Conservation (phyloP, 2,888 invertebrate genomes). For the Timema cristinae region DNA sequence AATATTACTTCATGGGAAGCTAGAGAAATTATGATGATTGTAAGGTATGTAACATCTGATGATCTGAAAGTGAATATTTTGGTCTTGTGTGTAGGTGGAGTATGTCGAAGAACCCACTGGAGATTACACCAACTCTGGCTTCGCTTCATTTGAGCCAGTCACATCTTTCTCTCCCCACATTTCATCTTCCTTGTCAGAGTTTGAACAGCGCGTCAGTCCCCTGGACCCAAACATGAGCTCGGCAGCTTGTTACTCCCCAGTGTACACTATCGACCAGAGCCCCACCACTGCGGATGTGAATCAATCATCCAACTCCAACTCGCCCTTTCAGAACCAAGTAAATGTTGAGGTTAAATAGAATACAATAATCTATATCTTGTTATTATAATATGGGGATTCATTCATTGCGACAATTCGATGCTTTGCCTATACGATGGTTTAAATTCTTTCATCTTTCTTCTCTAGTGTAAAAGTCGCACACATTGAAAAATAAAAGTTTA, state of each 20-base stretch:
- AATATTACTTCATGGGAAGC: too few relatives aligned
- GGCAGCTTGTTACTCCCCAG: constrained; percentile 58
- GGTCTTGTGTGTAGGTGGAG: constrained; percentile 24
- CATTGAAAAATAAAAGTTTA: too few relatives aligned
- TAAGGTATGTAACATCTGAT: too few relatives aligned
- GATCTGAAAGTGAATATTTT: background rate
- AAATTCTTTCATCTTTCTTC: too few relatives aligned
- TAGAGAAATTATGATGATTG: too few relatives aligned
- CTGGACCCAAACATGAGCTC: constrained; percentile 50
- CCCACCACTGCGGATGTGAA: background rate
- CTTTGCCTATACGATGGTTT: too few relatives aligned
- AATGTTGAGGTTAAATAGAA: too few relatives aligned
- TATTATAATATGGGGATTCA: too few relatives aligned
- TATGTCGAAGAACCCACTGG: constrained; percentile 27
- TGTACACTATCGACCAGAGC: constrained; percentile 41
- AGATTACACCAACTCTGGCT: constrained; percentile 25
- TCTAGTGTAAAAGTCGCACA: too few relatives aligned
- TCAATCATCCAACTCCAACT: constrained; percentile 19
- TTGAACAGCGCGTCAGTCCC: constrained; percentile 30
- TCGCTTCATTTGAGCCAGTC: constrained; percentile 27
- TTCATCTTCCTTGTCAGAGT: constrained; percentile 28
- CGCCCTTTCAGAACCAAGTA: constrained; percentile 11
- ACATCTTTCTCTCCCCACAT: constrained; percentile 29
- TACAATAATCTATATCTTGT: too few relatives aligned
- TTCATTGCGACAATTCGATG: too few relatives aligned